Evolutionary conservation across 1,140 invertebrate species (phyloP).

Genomic region (Ceratitis capitata): DNA sequence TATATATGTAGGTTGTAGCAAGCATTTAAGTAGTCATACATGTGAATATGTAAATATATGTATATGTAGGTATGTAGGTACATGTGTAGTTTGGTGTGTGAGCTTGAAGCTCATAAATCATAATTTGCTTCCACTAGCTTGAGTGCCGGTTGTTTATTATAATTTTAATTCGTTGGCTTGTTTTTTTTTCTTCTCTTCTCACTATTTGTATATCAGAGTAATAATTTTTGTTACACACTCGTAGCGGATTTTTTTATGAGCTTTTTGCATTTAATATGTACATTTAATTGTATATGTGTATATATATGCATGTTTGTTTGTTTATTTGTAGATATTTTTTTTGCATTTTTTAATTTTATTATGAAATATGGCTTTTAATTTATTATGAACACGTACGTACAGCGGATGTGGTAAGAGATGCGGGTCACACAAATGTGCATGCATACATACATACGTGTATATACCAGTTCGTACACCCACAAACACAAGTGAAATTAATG

Average conservation of each 20-base stretch:
- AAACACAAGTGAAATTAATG: background rate
- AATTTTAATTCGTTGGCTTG: background rate
- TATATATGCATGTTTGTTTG: background rate
- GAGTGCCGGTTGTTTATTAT: slow-evolving; percentile 5
- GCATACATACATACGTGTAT: background rate
- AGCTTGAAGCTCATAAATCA: slow-evolving; percentile 27
- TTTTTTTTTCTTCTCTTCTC: background rate
- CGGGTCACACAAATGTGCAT: background rate
- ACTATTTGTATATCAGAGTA: slow-evolving; percentile 10
- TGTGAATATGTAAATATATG: background rate
- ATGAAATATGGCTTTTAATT: slow-evolving; percentile 36
- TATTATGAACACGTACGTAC: slow-evolving; percentile 38
- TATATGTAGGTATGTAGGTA: background rate
- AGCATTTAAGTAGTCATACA: background rate
- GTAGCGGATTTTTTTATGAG: slow-evolving; percentile 20
- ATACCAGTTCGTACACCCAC: background rate
- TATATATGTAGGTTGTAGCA: too few species aligned
- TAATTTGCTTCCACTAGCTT: slow-evolving; percentile 15
- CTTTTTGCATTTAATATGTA: background rate
- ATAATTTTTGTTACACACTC: slow-evolving; percentile 30
- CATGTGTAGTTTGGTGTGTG: background rate
- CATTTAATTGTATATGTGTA: background rate
- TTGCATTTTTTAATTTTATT: slow-evolving; percentile 29
- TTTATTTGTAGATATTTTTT: background rate
- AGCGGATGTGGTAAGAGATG: slow-evolving; percentile 37